A percentile compares a stretch with the other conserved stretches of the same genome.
Conservation (phyloP, 2,888 invertebrate species). For the Sinodicranocentrus sp. region DNA sequence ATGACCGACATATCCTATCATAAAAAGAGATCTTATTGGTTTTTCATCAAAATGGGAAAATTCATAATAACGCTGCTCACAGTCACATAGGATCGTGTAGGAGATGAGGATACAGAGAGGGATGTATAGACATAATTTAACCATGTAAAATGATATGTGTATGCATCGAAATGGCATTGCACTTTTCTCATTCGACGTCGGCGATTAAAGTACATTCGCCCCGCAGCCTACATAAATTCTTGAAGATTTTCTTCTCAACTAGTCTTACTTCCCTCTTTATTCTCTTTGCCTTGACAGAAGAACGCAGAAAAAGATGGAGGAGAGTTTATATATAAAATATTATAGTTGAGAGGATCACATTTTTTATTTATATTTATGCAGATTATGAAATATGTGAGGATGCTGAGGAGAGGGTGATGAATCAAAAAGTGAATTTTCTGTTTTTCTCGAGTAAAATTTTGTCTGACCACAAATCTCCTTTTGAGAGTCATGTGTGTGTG, state of each 20-base stretch:
- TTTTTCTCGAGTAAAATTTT: conserved; percentile 34
- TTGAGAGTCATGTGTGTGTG: too few species aligned
- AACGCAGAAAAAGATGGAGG: neutral
- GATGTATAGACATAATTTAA: too few species aligned
- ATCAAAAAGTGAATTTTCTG: conserved; percentile 34
- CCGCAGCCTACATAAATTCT: conserved; percentile 62
- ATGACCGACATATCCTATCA: too few species aligned
- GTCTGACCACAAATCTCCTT: neutral
- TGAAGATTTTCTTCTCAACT: conserved; percentile 14
- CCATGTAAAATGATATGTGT: neutral
- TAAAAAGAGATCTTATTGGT: too few species aligned
- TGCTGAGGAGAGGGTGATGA: neutral
- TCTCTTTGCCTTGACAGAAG: conserved; percentile 44
- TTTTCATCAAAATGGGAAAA: too few species aligned
- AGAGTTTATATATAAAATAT: neutral
- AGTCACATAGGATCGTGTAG: too few species aligned
- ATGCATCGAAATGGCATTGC: conserved; percentile 52
- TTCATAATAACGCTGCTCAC: too few species aligned
- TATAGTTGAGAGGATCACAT: too few species aligned
- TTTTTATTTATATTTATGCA: conserved; percentile 6
- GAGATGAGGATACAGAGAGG: too few species aligned
- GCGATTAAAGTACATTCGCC: conserved; percentile 68
- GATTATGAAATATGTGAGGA: conserved; percentile 23
- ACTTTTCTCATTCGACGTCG: conserved; percentile 56
- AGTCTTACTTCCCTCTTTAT: conserved; percentile 41